Evolutionary conservation across 2,797 vertebrate genomes (phyloP).

Genomic region (Vultur gryphus): DNA sequence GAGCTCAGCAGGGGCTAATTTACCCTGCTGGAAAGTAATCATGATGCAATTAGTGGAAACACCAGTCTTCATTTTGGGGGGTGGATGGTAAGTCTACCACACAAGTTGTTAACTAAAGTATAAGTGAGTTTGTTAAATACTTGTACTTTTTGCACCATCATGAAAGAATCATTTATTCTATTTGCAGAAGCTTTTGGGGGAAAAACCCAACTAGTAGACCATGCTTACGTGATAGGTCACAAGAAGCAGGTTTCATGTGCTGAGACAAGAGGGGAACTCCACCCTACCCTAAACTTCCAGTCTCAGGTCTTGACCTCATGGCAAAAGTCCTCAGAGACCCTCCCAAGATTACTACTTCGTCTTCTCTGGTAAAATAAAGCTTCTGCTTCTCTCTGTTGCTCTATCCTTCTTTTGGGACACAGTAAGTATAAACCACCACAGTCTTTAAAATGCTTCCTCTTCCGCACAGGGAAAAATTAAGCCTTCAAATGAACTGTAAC

Average conservation of each 20-base stretch:
- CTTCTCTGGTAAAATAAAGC: not conserved
- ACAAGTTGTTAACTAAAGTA: not conserved
- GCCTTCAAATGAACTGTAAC: not conserved
- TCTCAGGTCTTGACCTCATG: not conserved
- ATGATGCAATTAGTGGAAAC: conserved; percentile 8
- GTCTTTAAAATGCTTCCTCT: not conserved
- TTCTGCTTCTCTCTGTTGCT: not conserved
- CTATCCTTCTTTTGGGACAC: not conserved
- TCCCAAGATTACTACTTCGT: not conserved
- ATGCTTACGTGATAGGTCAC: not conserved
- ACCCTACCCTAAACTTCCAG: not conserved
- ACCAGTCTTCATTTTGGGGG: not conserved
- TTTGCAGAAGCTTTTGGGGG: not conserved
- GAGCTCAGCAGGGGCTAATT: conserved; percentile 12
- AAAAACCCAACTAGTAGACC: not conserved
- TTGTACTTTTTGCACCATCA: not conserved
- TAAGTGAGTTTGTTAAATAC: not conserved
- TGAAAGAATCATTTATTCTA: not conserved
- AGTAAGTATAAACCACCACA: not conserved
- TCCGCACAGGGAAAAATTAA: not conserved
- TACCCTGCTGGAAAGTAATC: conserved; percentile 7
- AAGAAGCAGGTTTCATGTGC: not conserved
- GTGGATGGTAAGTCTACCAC: not conserved
- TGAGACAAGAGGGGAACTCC: conserved; percentile 5
- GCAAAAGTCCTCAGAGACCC: not conserved